Base-by-base conservation (phyloP, 2,797 vertebrate species). In the Siniperca undulata region DNA sequence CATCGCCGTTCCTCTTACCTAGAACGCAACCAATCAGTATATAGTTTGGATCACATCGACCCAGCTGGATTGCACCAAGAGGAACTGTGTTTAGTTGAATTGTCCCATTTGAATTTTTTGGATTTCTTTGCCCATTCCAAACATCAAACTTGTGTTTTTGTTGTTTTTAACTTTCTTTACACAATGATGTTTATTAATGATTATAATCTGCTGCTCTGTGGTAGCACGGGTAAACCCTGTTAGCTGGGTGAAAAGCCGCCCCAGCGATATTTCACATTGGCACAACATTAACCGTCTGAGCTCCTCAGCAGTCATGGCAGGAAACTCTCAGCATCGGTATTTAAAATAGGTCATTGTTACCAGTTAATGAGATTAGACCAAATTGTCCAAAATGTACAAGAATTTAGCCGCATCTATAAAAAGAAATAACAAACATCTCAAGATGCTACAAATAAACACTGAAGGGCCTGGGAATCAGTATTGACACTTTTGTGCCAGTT, bases 131-230 rank as follows among this genome's bases (percentile, higher is more conserved):
- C 14, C 3, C 10, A 40, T 72, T 72, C 12, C 27, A 46, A 17
- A 42, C 48, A 12, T 36, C 5, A 34, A 2, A 56, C 0, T 24
- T 50, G 9, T 65, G 13, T 53, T 27, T 62, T 30, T 27, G 0
- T 30, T 30, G 38, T 40, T 40, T 42, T 42, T 42, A 3, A 42
- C n/a, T 20, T 56, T 58, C 3, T 64, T 42, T 10, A 7, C n/a
- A 2, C 0, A 2, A 0, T 50, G 1, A 30, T 44, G 14, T 3
- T 7, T 40, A 2, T 62, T 3, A 27, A 22, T 68, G 3, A 1
- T 42, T 36, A 3, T 59, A 13, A 72, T 42, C 0, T 40, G 0
- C 4, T 46, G 0, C 4, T 38, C 27, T 38, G 71, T 76, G 36
- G 10, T 56, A 50, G 19, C 14, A 14, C 11, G 0, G 53, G 24